Base-by-base conservation (phyloP, 2,888 invertebrate genomes). In the Chalcosyrphus nemorum region DNA sequence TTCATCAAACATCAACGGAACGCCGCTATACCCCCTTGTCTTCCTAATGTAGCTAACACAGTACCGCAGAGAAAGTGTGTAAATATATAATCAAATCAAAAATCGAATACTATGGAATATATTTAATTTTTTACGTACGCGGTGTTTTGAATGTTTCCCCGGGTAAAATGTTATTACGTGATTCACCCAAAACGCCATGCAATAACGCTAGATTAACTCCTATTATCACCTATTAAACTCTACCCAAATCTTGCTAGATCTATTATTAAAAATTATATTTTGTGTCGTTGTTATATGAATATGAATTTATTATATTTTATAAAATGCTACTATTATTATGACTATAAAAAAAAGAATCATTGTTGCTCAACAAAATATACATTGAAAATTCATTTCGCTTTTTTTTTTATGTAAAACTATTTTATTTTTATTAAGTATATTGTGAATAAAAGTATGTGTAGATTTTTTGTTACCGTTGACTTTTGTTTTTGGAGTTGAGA, bases 221-320 rank as follows among this genome's bases (percentile, higher is more conserved):
- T n/a, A n/a, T n/a, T 77, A 52, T 78, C 72, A 82, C 63, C 68
- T 81, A 59, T 54, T 21, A 56, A 56, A 61, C 35, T 59, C n/a
- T 59, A 74, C 61, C 78, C 78, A 82, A 78, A 68, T 82, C 78
- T 82, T 78, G 82, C 82, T 82, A 72, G 78, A 74, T 29, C n/a
- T 65, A 27, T 68, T 68, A 56, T 72, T 63, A 21, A 72, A 74
- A 68, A 29, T 24, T 63, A 29, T 41, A 32, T 52, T 61, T 50
- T 82, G 82, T 65, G 78, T 82, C 82, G 78, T 78, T 82, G 72
- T 82, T 82, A 74, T 56, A 70, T 75, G 66, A 59, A 72, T 82
- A 78, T 82, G 82, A 82, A 82, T 82, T 82, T 82, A 82, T 72
- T 82, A 72, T 68, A 78, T 78, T 72, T 82, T 78, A 77, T 68